phyloP scores from a whole-genome alignment of 2,113 vertebrate species.

The Vulpes vulpes region DNA sequence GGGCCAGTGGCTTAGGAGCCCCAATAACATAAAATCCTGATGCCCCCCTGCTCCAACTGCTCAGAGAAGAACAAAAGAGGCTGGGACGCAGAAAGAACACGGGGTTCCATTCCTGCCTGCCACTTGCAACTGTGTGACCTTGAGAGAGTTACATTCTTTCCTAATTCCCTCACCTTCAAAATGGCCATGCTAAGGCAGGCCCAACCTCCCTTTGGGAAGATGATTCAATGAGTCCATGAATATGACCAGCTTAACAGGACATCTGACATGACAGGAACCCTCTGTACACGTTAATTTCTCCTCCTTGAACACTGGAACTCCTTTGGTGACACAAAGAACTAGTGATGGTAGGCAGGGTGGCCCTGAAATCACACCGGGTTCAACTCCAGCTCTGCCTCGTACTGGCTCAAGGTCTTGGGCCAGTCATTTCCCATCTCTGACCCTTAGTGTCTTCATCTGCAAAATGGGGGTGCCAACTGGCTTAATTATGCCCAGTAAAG shows the following conservation, averaged over 20 bases:
- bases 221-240: background rate
- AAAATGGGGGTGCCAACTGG: background rate
- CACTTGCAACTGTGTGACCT: background rate
- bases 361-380: background rate
- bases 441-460: constrained; percentile 11
- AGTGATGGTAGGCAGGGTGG: background rate
- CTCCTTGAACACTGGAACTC: background rate
- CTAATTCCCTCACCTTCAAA: constrained; percentile 26
- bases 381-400: background rate
- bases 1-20: background rate
- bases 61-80: background rate
- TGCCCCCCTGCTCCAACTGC: background rate
- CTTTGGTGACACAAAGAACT: background rate
- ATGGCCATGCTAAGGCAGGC: background rate
- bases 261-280: background rate
- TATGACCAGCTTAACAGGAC: background rate
- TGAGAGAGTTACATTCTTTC: background rate
- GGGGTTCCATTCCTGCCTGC: background rate
- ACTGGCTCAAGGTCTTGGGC: background rate
- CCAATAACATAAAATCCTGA: background rate
- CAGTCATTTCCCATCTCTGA: background rate
- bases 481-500: background rate
- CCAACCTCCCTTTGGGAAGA: background rate
- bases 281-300: background rate
- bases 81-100: background rate